Percentiles rank a stretch among this genome's conserved stretches.
Evolutionary conservation across 2,113 vertebrate species (phyloP).

Genomic region (Artemisiospiza belli): DNA sequence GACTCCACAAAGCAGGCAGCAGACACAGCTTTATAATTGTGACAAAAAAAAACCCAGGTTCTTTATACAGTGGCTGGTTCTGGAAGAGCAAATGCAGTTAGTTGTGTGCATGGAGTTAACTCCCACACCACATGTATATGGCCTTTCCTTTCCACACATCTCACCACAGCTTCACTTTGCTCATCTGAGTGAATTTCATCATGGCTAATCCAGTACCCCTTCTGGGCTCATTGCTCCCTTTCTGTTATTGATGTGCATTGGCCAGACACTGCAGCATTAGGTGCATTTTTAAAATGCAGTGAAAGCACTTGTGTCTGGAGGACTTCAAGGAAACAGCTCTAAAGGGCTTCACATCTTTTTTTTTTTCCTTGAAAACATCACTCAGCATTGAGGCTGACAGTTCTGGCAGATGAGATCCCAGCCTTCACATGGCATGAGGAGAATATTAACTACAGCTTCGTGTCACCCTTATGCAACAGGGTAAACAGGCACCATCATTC

Average conservation of each 20-base stretch:
- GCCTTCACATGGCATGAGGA: constrained; percentile 23
- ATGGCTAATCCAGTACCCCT: neutral
- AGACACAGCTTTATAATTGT: neutral
- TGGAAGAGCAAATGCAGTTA: neutral
- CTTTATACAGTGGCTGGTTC: neutral
- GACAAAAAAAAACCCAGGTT: neutral
- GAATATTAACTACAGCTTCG: constrained; percentile 40
- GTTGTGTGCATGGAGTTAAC: neutral
- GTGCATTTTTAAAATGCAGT: constrained; percentile 1
- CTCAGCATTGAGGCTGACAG: neutral
- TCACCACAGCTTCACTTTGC: neutral
- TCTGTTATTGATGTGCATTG: neutral
- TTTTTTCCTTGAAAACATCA: neutral
- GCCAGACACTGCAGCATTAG: neutral
- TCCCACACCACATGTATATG: neutral
- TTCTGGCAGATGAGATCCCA: constrained; percentile 34
- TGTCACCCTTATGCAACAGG: constrained; percentile 33
- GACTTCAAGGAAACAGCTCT: neutral
- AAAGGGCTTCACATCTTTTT: neutral
- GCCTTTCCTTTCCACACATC: neutral
- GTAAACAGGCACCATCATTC: neutral
- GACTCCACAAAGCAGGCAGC: neutral
- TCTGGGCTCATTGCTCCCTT: neutral
- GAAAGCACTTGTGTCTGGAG: neutral
- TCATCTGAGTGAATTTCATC: neutral